phyloP scores from a whole-genome alignment of 2,888 invertebrate species.

The Aplocera efformata region DNA sequence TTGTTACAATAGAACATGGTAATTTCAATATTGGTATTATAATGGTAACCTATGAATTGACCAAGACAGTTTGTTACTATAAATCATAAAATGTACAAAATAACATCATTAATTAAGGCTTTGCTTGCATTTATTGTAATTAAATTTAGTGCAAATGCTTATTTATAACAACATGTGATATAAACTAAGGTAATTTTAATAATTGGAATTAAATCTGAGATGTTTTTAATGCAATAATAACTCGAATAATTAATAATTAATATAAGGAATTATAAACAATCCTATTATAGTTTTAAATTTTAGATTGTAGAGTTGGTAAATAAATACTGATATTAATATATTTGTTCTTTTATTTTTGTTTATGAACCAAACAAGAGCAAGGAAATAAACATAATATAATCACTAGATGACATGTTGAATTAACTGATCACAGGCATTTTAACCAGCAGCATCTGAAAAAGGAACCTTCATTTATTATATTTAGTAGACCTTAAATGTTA shows the following conservation, averaged over 20 bases:
- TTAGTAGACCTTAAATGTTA: too few relatives aligned
- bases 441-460: constrained; percentile 57
- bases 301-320: too few relatives aligned
- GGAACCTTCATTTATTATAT: too few relatives aligned
- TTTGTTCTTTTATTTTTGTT: too few relatives aligned
- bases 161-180: constrained; percentile 9
- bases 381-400: not conserved
- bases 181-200: constrained; percentile 10
- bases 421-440: constrained; percentile 70
- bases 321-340: too few relatives aligned
- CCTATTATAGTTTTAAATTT: too few relatives aligned
- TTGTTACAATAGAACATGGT: too few relatives aligned
- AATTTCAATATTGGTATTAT: too few relatives aligned
- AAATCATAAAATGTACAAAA: not conserved
- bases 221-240: constrained; percentile 3
- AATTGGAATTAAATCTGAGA: not conserved
- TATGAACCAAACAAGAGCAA: not conserved
- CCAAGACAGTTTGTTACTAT: too few relatives aligned
- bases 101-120: not conserved
- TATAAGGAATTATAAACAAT: constrained; percentile 26
- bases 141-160: constrained; percentile 1
- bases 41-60: too few relatives aligned
- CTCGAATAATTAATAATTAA: not conserved
- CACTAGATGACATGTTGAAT: constrained; percentile 1
- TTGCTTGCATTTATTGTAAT: constrained; percentile 11